These are phyloP conservation scores for Oreotragus oreotragus DNA, from an alignment of 2,113 vertebrate genomes.

Conservation along the genomic window DNA sequence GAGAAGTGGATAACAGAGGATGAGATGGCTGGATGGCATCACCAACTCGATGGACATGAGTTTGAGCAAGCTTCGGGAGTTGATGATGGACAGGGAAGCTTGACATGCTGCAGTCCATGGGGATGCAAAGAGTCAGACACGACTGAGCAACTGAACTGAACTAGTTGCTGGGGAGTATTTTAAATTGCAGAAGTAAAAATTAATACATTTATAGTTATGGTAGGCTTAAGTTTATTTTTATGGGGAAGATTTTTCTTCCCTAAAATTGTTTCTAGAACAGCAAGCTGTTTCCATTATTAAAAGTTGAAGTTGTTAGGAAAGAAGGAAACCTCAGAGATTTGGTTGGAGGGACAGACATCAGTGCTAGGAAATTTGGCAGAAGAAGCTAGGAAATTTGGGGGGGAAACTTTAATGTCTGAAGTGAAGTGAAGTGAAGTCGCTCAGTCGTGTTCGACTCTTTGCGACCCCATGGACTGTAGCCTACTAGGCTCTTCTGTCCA, in stretches of 20 bases:
- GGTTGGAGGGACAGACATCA: background rate
- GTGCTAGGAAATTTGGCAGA: background rate
- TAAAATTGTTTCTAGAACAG: constrained; percentile 81
- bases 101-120: background rate
- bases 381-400: background rate
- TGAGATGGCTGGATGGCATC: background rate
- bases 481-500: no score
- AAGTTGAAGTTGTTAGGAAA: constrained; percentile 81
- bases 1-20: background rate
- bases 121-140: background rate
- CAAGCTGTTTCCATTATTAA: constrained; percentile 84
- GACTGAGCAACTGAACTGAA: background rate
- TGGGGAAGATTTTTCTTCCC: constrained; percentile 79
- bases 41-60: background rate
- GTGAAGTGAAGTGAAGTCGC: no score
- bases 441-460: no score
- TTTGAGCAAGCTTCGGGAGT: background rate
- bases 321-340: background rate
- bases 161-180: constrained; percentile 62
- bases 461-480: no score
- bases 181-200: constrained; percentile 72
- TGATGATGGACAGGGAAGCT: background rate
- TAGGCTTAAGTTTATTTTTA: constrained; percentile 83
- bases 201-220: constrained; percentile 86
- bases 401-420: background rate